Conservation (phyloP, 2,113 vertebrate genomes). For the Cyanoramphus novaezelandiae region DNA sequence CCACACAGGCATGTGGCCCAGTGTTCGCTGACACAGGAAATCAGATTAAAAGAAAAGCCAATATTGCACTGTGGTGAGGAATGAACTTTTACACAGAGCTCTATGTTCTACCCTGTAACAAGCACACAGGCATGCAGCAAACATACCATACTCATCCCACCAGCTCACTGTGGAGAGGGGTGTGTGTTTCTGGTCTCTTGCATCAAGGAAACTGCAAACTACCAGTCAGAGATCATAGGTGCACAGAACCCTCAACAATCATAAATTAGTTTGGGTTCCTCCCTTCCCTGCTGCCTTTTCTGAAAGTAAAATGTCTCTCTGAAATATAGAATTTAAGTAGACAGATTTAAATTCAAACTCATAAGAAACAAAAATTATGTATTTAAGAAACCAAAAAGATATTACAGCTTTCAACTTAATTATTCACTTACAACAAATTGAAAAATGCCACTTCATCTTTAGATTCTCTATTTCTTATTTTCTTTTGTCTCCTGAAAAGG, state of each 20-base stretch:
- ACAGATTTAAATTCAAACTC: background rate
- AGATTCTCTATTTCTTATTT: background rate
- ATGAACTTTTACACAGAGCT: background rate
- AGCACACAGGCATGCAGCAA: background rate
- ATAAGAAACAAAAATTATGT: background rate
- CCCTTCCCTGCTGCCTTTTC: background rate
- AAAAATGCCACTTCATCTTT: background rate
- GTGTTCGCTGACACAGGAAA: background rate
- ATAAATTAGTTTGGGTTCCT: background rate
- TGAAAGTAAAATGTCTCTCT: background rate
- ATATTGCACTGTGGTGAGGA: background rate
- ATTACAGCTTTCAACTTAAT: background rate
- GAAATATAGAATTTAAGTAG: background rate
- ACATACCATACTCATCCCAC: background rate
- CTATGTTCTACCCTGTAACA: background rate
- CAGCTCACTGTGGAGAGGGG: fast-evolving
- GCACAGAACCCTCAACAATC: background rate
- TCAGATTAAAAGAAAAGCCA: background rate
- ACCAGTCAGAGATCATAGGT: background rate
- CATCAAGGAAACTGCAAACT: background rate
- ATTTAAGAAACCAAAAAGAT: background rate
- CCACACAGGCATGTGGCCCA: fast-evolving
- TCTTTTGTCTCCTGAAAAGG: background rate
- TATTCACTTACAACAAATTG: background rate
- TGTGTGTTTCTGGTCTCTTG: background rate